These are phyloP conservation scores for Zygogramma bicolorata DNA, from an alignment of 2,888 invertebrate species.

Conservation along the genomic window DNA sequence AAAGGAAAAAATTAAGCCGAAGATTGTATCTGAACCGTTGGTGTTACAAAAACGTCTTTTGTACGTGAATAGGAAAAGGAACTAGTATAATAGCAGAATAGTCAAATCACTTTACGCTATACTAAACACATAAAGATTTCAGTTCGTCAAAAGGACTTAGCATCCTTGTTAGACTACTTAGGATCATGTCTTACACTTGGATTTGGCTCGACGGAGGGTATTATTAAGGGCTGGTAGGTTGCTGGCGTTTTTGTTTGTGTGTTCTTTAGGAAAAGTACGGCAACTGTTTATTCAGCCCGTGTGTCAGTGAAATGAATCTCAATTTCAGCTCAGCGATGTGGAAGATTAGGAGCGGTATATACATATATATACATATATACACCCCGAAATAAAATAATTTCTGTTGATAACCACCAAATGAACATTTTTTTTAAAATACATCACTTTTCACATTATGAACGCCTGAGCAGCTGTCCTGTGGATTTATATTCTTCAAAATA, in stretches of 20 bases:
- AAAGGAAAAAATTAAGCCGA: constrained; percentile 45
- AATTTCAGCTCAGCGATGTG: neutral
- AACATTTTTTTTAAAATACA: no score
- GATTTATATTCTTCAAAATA: no score
- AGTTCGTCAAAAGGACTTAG: constrained; percentile 39
- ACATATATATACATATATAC: no score
- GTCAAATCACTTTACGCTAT: constrained; percentile 58
- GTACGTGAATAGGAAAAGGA: constrained; percentile 39
- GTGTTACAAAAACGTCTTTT: constrained; percentile 44
- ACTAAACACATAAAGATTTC: constrained; percentile 50
- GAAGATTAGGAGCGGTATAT: neutral
- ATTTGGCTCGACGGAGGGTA: constrained; percentile 25
- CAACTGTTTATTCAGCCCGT: constrained; percentile 1
- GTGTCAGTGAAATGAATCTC: constrained; percentile 2
- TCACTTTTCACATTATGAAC: no score
- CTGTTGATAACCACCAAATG: no score
- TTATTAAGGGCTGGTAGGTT: constrained; percentile 24
- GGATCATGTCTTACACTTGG: constrained; percentile 43
- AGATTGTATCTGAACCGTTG: constrained; percentile 45
- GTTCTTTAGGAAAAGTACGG: constrained; percentile 14
- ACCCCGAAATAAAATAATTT: no score
- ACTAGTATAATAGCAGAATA: constrained; percentile 52
- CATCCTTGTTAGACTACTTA: constrained; percentile 44
- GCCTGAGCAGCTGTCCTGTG: no score
- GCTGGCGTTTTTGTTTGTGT: constrained; percentile 22